Percentiles rank a stretch among this genome's conserved stretches.
Conservation (phyloP, 2,888 invertebrate genomes). For the Ecliptopera silaceata region DNA sequence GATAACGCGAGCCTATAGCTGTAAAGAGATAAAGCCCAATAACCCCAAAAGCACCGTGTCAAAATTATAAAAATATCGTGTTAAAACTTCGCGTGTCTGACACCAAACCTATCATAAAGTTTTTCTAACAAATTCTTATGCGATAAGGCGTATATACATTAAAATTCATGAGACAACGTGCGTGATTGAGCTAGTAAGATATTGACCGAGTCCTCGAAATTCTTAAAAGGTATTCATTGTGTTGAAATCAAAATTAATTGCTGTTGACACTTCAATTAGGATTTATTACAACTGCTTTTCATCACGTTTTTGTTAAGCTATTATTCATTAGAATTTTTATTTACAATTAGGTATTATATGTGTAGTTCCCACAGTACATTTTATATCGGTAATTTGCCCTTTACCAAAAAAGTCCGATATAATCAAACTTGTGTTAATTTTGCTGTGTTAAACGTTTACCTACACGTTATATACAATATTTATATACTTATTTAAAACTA, state of each 20-base stretch:
- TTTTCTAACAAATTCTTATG: slow-evolving; percentile 30
- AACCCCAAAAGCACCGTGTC: slow-evolving; percentile 16
- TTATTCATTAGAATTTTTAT: background rate
- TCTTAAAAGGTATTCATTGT: slow-evolving; percentile 41
- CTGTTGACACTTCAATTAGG: slow-evolving; percentile 51
- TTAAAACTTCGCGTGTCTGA: slow-evolving; percentile 26
- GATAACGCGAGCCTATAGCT: too few relatives aligned
- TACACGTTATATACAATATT: too few relatives aligned
- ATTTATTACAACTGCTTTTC: slow-evolving; percentile 21
- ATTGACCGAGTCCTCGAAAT: slow-evolving; percentile 38
- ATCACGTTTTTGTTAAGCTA: slow-evolving; percentile 10
- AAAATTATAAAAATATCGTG: slow-evolving; percentile 21
- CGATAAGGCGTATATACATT: slow-evolving; percentile 26
- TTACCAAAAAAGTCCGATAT: too few relatives aligned
- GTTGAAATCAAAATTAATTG: slow-evolving; percentile 43
- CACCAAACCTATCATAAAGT: slow-evolving; percentile 23
- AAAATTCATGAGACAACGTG: slow-evolving; percentile 32
- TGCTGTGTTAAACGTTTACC: too few relatives aligned
- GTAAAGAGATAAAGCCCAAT: slow-evolving; percentile 13
- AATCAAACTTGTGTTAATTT: too few relatives aligned
- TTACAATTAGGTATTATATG: too few relatives aligned
- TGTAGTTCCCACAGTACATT: too few relatives aligned
- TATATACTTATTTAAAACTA: too few relatives aligned
- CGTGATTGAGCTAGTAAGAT: slow-evolving; percentile 24
- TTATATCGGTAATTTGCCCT: too few relatives aligned